Base-by-base conservation (phyloP, 2,888 invertebrate species). In the Hirudinaria manillensis region DNA sequence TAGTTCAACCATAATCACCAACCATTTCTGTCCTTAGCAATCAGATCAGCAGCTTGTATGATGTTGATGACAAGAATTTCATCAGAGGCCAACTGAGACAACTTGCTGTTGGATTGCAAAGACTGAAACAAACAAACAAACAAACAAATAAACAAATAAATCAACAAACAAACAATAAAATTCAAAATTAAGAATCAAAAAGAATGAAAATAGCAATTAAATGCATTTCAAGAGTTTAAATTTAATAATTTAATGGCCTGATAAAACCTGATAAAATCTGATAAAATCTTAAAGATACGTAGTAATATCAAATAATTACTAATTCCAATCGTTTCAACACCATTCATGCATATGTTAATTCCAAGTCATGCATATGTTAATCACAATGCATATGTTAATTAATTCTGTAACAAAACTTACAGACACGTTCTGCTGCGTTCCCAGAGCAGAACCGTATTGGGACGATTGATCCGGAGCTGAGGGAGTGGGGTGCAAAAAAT, bases 21-120 rank as follows among this genome's bases (percentile, higher is more conserved):
- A 85, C 85, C 88, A 80, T 88, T 88, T 75, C 87, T 82, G 81
- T 88, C 88, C 81, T 86, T 88, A 0, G 88, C 86, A 4, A 87
- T 84, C 70, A 88, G 84, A 78, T 88, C 86, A 70, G 83, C 86
- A 1, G 87, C 88, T 76, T 87, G 85, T 36, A 85, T 79, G 21
- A 88, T 82, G 1, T 86, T 86, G 67, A 88, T 83, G 78, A 88
- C 88, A 81, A 88, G 85, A 56, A 88, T 81, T 10, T 82, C 81
- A 76, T 83, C 82, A 74, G 24, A n/a, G 0, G 27, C 38, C 34
- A 10, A 21, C n/a, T 34, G 36, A 61, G 55, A 56, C 34, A 72
- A 27, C 3, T 68, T 61, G 27, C 24, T 51, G 32, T 53, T 19
- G 80, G 29, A 27, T 32, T 68, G 24, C 34, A n/a, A n/a, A 6